Evolutionary conservation across 2,888 invertebrate genomes (phyloP), one percentile per base, ranked within the genome.

Genomic region (Aromia moschata): DNA sequence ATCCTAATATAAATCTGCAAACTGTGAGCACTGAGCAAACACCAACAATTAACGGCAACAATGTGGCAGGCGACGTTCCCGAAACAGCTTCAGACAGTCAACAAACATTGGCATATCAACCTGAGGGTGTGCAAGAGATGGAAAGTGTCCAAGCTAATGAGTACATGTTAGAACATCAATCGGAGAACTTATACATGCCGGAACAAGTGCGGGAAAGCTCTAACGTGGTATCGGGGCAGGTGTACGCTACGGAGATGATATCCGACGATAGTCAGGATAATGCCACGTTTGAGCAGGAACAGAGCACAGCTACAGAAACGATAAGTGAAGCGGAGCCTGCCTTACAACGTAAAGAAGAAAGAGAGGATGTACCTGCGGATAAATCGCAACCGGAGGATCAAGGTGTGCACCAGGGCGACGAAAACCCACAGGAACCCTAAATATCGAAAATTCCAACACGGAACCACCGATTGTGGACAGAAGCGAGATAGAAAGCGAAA

Each of bases 161-260:
- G 7, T 52, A 52, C 15, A 31, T 52, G 41, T 41, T 52, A 15
- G 47, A 49, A 10, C 16, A 41, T 7, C 40, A 31, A n/a, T 17
- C 41, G n/a, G 40, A 40, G 31, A 52, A 31, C 41, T 40, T 52
- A 10, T 52, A 52, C 17, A 31, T 41, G 31, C 31, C 52, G 7
- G 49, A 49, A 15, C 43, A 43, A 25, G 49, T 1, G 14, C 49
- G 10, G 17, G 43, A 49, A 38, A n/a, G 31, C 9, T 31, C 15
- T 2, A 33, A n/a, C 17, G 31, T 36, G 17, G 36, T 17, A 33
- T 12, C 46, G 9, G 46, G 17, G 16, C 46, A 46, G 5, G 49
- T 40, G 7, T 36, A 47, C 20, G 33, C 47, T 0, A 36, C 18
- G 37, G 36, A 36, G 9, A 16, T 37, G 30, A 33, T 17, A 47